A percentile compares a stretch with the other conserved stretches of the same genome.
phyloP scores from a whole-genome alignment of 2,113 vertebrate species.

The Agapornis roseicollis region DNA sequence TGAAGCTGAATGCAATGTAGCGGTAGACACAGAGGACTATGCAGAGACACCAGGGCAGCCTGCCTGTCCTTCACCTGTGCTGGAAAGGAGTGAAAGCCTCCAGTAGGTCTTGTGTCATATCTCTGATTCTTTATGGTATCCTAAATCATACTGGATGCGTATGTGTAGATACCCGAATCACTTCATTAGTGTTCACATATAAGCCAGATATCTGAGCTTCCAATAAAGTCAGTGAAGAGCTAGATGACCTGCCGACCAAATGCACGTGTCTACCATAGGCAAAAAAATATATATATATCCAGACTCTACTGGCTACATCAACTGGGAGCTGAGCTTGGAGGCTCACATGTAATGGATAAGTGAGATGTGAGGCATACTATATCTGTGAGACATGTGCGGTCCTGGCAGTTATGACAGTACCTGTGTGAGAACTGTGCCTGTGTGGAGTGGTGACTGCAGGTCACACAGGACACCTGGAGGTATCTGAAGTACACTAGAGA shows the following conservation, averaged over 20 bases:
- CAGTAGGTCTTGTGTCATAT: background rate
- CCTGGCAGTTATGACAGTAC: background rate
- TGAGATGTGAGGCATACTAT: background rate
- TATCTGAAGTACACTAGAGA: background rate
- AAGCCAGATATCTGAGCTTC: background rate
- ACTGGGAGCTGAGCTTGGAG: rapidly evolving
- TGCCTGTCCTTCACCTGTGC: rapidly evolving
- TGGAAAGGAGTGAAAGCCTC: background rate
- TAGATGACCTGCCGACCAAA: background rate
- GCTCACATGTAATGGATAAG: background rate
- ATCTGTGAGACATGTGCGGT: background rate
- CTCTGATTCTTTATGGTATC: background rate
- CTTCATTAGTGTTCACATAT: background rate
- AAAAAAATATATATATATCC: background rate
- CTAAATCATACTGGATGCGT: background rate
- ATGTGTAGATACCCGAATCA: background rate
- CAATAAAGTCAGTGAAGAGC: background rate
- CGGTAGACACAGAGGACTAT: background rate
- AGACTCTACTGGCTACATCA: background rate
- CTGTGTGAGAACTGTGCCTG: background rate
- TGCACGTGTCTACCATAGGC: background rate
- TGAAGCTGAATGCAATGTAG: background rate
- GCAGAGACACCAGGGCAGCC: background rate
- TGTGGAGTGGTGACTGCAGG: background rate
- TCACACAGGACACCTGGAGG: background rate